Conservation (phyloP, 2,888 invertebrate species). For the Myathropa florea region DNA sequence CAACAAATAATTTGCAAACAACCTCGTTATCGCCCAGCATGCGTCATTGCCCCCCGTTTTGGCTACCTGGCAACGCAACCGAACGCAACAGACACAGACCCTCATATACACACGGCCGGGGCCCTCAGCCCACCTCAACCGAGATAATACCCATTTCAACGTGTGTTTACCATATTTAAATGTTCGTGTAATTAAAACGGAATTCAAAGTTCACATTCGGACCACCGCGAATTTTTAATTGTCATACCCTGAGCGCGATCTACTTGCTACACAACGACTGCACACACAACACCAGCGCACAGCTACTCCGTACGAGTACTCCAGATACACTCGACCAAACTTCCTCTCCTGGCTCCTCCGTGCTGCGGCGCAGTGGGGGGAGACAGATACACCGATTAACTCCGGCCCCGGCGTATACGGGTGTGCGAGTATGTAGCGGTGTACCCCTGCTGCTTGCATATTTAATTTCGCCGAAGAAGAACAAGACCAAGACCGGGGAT, state of each 20-base stretch:
- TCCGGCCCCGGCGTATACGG: neutral
- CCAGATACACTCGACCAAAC: conserved; percentile 37
- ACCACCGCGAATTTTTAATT: conserved; percentile 60
- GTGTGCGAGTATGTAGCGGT: neutral
- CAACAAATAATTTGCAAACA: conserved; percentile 15
- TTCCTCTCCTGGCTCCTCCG: neutral
- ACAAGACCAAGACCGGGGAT: conserved; percentile 10
- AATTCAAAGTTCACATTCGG: conserved; percentile 66
- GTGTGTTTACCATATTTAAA: conserved; percentile 61
- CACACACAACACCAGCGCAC: neutral
- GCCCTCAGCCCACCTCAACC: conserved; percentile 24
- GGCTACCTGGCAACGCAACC: neutral
- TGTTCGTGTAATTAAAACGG: conserved; percentile 65
- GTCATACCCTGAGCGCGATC: conserved; percentile 11
- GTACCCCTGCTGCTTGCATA: conserved; percentile 37
- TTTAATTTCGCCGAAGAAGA: conserved; percentile 29
- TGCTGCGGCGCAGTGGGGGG: neutral
- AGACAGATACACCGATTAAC: conserved; percentile 32
- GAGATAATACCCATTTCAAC: conserved; percentile 61
- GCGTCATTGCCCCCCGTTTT: conserved; percentile 37
- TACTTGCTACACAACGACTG: neutral
- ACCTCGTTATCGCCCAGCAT: conserved; percentile 47
- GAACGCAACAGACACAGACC: conserved; percentile 14
- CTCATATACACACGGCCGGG: conserved; percentile 18
- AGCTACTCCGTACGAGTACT: conserved; percentile 21